These are phyloP conservation scores for Petrocephalus sullivani DNA, from an alignment of 2,797 vertebrate genomes.

Conservation along the genomic window DNA sequence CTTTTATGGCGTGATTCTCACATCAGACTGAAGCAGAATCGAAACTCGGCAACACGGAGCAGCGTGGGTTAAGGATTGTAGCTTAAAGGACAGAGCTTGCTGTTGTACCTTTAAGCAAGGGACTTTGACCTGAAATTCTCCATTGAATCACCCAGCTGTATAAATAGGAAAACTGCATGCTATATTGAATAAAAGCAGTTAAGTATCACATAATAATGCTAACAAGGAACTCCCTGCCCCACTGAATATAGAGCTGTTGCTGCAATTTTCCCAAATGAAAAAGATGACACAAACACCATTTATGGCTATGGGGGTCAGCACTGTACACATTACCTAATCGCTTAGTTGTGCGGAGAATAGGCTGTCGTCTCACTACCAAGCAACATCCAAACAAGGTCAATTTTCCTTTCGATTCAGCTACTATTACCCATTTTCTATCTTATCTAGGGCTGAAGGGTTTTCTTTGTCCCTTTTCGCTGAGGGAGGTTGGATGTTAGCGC, in stretches of 20 bases:
- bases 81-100: neutral
- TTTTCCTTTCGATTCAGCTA: slow-evolving; percentile 31
- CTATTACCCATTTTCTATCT: neutral
- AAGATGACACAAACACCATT: slow-evolving; percentile 54
- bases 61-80: neutral
- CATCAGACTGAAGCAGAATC: neutral
- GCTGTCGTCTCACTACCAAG: slow-evolving; percentile 42
- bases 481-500: neutral
- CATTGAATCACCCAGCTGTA: neutral
- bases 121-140: neutral
- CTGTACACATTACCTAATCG: slow-evolving; percentile 53
- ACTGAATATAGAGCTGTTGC: slow-evolving; percentile 5
- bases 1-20: neutral
- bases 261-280: slow-evolving; percentile 43
- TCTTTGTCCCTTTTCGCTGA: neutral
- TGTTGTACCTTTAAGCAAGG: neutral
- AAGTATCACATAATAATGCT: neutral
- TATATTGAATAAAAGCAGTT: neutral
- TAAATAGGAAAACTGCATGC: neutral
- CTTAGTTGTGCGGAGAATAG: slow-evolving; percentile 48
- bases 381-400: slow-evolving; percentile 46
- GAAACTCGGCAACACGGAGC: neutral
- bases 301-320: slow-evolving; percentile 57
- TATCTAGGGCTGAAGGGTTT: neutral
- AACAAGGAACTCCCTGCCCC: slow-evolving; percentile 23